Evolutionary conservation across 1,140 invertebrate species (phyloP), one percentile per base, ranked within the genome.

Genomic region (Calycopis cecrops): DNA sequence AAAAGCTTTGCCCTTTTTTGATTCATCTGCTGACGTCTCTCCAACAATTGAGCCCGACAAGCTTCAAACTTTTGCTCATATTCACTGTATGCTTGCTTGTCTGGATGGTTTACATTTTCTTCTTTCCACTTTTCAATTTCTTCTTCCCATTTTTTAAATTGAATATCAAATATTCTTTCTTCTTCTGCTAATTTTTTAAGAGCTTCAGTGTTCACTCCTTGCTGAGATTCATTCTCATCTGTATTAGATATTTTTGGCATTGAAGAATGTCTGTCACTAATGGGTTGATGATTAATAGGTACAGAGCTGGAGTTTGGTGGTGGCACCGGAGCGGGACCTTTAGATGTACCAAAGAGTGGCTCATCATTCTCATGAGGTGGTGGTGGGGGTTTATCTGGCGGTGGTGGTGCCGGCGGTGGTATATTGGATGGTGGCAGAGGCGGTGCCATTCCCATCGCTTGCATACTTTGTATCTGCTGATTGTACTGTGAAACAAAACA

Each of bases 91-190:
- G 94, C 93, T 82, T 92, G 91, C 83, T 94, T 94, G 72, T 96
- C 94, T 11, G 94, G 94, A 89, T 96, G 94, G 79, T 94, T 94
- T 16, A 91, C 91, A 88, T 96, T 96, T 70, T 94, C 93, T 57
- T 91, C 90, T 76, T 94, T 94, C 95, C 95, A 96, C 64, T 93
- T 92, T 63, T 94, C 92, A 73, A 96, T 95, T 69, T 95, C 92
- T 60, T 93, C 90, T 80, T 96, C 94, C 94, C 94, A 96, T 67
- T 94, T 92, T 72, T 92, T 90, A 72, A 96, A 96, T 69, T 95
- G 91, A 53, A 91, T 91, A 71, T 95, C 94, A 85, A 96, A 96
- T 44, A 91, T 91, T 76, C 91, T 92, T 73, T 95, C 94, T 63
- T 93, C 92, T 71, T 94, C 92, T 6, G 91, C 89, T 18, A 91